Conservation (phyloP, 2,888 invertebrate genomes). For the Ectemnius cavifrons region DNA sequence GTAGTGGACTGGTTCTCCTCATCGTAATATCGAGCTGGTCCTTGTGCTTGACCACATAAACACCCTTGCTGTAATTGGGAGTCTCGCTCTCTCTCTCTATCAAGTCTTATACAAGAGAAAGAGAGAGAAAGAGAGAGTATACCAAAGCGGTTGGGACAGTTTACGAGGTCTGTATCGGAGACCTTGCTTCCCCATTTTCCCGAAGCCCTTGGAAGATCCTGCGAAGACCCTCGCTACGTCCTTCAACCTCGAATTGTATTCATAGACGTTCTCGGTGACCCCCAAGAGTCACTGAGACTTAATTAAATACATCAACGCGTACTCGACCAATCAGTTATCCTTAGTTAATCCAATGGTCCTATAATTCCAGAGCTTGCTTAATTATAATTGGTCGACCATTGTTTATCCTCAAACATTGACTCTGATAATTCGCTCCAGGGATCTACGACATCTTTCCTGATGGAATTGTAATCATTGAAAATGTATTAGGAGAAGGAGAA, state of each 20-base stretch:
- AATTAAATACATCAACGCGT: neutral
- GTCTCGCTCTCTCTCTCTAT: slow-evolving; percentile 18
- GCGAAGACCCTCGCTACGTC: neutral
- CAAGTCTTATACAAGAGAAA: too few relatives aligned
- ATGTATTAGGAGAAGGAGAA: too few relatives aligned
- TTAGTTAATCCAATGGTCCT: too few relatives aligned
- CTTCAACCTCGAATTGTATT: too few relatives aligned
- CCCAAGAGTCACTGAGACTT: neutral
- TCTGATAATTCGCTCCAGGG: too few relatives aligned
- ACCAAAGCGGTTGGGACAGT: too few relatives aligned
- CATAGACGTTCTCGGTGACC: neutral
- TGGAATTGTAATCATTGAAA: too few relatives aligned
- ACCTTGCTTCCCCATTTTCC: neutral
- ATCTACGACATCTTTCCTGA: too few relatives aligned
- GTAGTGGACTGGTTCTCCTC: neutral
- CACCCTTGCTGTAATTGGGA: slow-evolving; percentile 40
- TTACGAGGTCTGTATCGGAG: slow-evolving; percentile 14
- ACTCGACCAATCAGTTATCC: neutral
- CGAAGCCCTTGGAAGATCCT: slow-evolving; percentile 19
- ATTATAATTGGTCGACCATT: neutral
- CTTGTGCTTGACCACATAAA: slow-evolving; percentile 13
- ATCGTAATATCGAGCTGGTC: neutral
- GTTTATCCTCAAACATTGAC: neutral
- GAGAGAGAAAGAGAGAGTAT: too few relatives aligned
- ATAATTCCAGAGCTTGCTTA: too few relatives aligned